These are phyloP conservation scores for Eupithecia tripunctaria DNA, from an alignment of 2,888 invertebrate species.

Conservation along the genomic window DNA sequence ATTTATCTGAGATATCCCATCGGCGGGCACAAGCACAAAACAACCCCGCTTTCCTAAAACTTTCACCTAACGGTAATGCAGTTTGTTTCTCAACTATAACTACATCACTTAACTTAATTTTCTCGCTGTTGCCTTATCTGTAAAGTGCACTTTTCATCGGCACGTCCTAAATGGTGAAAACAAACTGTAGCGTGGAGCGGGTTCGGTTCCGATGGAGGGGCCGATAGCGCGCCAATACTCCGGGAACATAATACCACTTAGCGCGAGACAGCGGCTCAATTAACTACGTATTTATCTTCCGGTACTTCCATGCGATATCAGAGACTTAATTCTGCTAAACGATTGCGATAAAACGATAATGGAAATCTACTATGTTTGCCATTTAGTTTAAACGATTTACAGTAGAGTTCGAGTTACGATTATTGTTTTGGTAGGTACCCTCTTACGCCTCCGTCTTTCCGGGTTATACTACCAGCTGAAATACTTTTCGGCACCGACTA, in stretches of 20 bases:
- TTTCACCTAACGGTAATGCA: slow-evolving; percentile 18
- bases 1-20: not conserved
- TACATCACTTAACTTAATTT: slow-evolving; percentile 33
- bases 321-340: not conserved
- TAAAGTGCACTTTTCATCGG: slow-evolving; percentile 28
- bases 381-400: not conserved
- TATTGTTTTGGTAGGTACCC: too few species aligned
- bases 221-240: slow-evolving; percentile 37
- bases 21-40: not conserved
- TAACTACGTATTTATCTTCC: slow-evolving; percentile 7
- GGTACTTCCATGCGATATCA: not conserved
- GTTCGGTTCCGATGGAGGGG: slow-evolving; percentile 27
- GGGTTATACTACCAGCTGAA: not conserved
- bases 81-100: slow-evolving; percentile 10
- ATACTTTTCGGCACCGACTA: not conserved
- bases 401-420: not conserved
- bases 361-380: not conserved
- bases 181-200: slow-evolving; percentile 19
- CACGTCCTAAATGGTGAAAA: slow-evolving; percentile 36
- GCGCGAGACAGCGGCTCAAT: slow-evolving; percentile 16
- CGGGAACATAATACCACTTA: slow-evolving; percentile 29
- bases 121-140: slow-evolving; percentile 31
- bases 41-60: slow-evolving; percentile 16
- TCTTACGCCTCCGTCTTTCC: not conserved
- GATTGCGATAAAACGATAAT: not conserved